Evolutionary conservation across 2,113 vertebrate species (phyloP), one percentile per base, ranked within the genome.

Genomic region (Sinocyclocheilus anshuiensis): DNA sequence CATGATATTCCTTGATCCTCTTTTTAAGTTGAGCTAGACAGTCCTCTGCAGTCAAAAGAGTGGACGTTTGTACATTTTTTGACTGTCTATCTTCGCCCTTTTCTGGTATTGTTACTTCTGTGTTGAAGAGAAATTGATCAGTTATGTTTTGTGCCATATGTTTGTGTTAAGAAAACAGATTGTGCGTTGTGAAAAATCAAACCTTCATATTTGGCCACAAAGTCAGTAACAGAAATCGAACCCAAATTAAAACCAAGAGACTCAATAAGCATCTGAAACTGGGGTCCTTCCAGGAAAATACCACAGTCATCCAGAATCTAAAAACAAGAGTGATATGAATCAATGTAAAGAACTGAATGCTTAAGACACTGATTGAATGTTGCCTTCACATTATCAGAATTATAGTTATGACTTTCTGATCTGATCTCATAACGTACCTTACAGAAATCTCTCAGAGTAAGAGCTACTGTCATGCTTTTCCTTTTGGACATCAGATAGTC

Each of bases 121-220:
- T 81, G 42, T 12, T 45, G n/a, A 59, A 86, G 50, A 80, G 55
- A 81, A 20, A 15, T 3, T 4, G 4, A 53, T 16, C 13, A 26
- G 48, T 33, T 4, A 18, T 7, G 18, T 63, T 79, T 63, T 5
- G 8, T 61, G 11, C 11, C 20, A 39, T 20, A 9, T 80, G 11
- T 42, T 83, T 39, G 6, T 83, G 53, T 12, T 50, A 55, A 71
- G 16, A 84, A 67, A 48, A 75, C 13, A 59, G 39, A 15, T 20
- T 59, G 4, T 72, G 26, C 78, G 39, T 88, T 71, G 5, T 18
- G 59, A 72, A 48, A 61, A 55, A 74, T 83, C 86, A 86, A 90
- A 95, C 93, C 90, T 95, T 95, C 78, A 22, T 91, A 86, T 81
- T 91, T 86, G 10, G 83, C 33, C 6, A 92, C 69, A 79, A 95